Base-by-base conservation (phyloP, 2,113 vertebrate genomes). In the Oryzias celebensis region DNA sequence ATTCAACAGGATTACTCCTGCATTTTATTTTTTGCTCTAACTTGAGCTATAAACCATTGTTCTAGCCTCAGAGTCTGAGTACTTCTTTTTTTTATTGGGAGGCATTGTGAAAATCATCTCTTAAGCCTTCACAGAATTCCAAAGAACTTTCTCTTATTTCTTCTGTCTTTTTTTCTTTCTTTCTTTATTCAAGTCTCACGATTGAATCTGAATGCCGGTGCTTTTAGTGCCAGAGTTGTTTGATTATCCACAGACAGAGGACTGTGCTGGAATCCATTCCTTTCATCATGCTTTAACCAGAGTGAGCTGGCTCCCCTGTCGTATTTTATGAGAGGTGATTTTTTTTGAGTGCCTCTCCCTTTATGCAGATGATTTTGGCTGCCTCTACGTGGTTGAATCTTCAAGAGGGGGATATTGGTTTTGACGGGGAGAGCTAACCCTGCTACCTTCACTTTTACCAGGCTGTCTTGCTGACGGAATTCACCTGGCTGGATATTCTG, bases 211-310 rank as follows among this genome's bases (percentile, higher is more conserved):
- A 89, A 85, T 85, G 76, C 76, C 36, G 64, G 80, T 80, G 87
- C 87, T 88, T 89, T 89, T 87, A 88, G 78, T 63, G 63, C 81
- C 64, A 70, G 81, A 73, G 74, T 77, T 79, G 85, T 89, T 88
- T 88, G 85, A 89, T 87, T 88, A 85, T 87, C 85, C 70, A 65
- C 80, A 87, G 79, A 83, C 87, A 80, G 84, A 69, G 81, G 81
- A 84, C 85, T 79, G 79, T 80, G 84, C 81, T 83, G 87, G 84
- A 85, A 85, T 85, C 83, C 76, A 80, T 73, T 87, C 74, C 84
- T 89, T 89, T 90, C 85, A 89, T 89, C 84, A 77, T 78, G 81
- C 79, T 87, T 85, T 85, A 86, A 87, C 84, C 79, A 86, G 77
- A 80, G 81, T 82, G 78, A 84, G 83, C 81, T 71, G 77, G 71